phyloP scores from a whole-genome alignment of 2,797 vertebrate species.

The Simalia tracyae region DNA sequence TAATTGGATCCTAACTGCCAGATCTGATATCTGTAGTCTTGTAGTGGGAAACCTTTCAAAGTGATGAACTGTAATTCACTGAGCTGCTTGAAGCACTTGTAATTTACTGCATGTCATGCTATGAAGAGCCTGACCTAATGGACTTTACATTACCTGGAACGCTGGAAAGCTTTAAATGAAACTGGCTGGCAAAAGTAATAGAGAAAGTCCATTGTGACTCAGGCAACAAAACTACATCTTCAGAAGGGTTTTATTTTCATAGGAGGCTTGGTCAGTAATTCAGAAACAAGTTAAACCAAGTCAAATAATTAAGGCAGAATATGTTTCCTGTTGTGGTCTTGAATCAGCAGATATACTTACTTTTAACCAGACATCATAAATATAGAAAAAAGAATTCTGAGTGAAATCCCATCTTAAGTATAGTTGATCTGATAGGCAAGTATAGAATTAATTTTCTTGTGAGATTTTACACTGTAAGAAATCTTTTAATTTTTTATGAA shows the following conservation, averaged over 20 bases:
- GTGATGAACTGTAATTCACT: conserved; percentile 99
- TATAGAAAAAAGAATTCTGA: neutral
- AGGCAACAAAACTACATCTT: conserved; percentile 72
- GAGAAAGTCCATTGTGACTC: conserved; percentile 72
- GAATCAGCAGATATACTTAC: neutral
- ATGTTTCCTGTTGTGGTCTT: conserved; percentile 51
- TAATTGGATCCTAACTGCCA: conserved; percentile 99
- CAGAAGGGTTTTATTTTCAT: conserved; percentile 72
- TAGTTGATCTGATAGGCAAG: neutral
- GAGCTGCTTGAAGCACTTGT: conserved; percentile 99
- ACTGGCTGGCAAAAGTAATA: conserved; percentile 79
- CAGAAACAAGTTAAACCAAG: conserved; percentile 64
- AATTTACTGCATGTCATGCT: conserved; percentile 99
- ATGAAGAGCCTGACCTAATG: conserved; percentile 98
- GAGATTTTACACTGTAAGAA: neutral
- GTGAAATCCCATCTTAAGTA: neutral
- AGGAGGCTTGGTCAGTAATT: conserved; percentile 71
- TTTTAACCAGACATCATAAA: conserved; percentile 3
- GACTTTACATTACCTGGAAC: conserved; percentile 96
- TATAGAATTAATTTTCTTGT: neutral
- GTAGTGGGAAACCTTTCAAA: conserved; percentile 95
- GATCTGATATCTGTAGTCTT: conserved; percentile 97
- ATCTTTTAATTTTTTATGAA: neutral
- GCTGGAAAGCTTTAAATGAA: conserved; percentile 86
- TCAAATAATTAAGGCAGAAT: conserved; percentile 62